These are phyloP conservation scores for Myanophis thanlyinensis DNA, from an alignment of 2,113 vertebrate genomes.

Conservation along the genomic window DNA sequence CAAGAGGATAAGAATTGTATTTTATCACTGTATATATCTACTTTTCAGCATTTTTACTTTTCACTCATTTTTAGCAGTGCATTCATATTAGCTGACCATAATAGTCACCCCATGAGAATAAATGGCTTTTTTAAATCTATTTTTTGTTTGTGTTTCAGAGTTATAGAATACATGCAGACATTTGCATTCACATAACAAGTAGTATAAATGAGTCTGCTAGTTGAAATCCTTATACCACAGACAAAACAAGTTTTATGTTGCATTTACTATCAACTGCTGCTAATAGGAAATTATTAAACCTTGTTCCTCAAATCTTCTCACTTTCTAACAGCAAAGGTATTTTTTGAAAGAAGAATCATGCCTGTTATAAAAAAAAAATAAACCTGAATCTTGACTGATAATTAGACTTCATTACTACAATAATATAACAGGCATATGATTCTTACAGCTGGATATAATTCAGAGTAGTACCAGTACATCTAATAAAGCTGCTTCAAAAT, in stretches of 20 bases:
- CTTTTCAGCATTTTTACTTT: conserved; percentile 79
- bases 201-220: conserved; percentile 66
- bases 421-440: conserved; percentile 19
- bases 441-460: not conserved
- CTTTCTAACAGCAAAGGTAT: conserved; percentile 67
- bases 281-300: conserved; percentile 76
- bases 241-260: conserved; percentile 83
- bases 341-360: conserved; percentile 68
- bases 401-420: conserved; percentile 52
- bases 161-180: conserved; percentile 69
- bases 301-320: conserved; percentile 74
- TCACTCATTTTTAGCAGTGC: conserved; percentile 78
- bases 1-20: conserved; percentile 76
- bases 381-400: conserved; percentile 44
- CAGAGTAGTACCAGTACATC: not conserved
- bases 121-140: conserved; percentile 67
- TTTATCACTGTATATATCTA: conserved; percentile 88
- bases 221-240: conserved; percentile 75
- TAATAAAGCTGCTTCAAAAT: not conserved
- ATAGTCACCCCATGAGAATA: conserved; percentile 69
- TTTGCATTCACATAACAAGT: conserved; percentile 70
- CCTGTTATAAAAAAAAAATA: conserved; percentile 60
- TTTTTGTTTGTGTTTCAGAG: conserved; percentile 71
- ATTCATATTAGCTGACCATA: conserved; percentile 80
- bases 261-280: conserved; percentile 82